These are phyloP conservation scores for Melanotaenia parkinsoni DNA, from an alignment of 2,797 vertebrate genomes.

Conservation along the genomic window DNA sequence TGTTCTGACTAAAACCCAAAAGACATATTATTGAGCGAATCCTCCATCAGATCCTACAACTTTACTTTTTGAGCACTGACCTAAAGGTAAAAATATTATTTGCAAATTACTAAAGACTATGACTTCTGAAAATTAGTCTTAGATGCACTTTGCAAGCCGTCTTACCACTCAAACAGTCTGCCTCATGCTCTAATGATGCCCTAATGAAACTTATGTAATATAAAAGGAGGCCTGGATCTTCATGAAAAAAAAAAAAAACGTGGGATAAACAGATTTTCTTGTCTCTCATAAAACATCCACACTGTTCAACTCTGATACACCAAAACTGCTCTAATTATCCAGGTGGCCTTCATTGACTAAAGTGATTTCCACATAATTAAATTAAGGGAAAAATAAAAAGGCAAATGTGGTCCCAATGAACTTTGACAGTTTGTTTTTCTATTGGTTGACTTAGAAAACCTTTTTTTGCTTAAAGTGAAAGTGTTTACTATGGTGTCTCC, in stretches of 20 bases:
- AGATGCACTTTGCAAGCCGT: no score
- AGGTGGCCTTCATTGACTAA: neutral
- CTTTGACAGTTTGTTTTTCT: no score
- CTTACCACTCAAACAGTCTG: neutral
- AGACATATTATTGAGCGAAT: neutral
- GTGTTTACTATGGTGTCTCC: neutral
- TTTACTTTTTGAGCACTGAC: neutral
- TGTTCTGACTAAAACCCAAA: neutral
- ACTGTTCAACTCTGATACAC: neutral
- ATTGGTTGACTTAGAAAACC: no score
- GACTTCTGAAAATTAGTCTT: neutral
- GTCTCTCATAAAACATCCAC: neutral
- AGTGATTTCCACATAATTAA: neutral
- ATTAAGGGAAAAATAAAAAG: neutral
- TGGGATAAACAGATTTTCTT: neutral
- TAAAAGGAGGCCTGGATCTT: neutral
- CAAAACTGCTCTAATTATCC: neutral
- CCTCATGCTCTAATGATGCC: neutral
- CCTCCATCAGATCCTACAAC: neutral
- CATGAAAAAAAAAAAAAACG: neutral
- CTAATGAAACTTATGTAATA: neutral
- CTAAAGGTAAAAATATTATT: neutral
- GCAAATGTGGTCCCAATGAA: no score
- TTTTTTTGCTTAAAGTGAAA: no score
- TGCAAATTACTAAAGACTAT: neutral